These are phyloP conservation scores for Neomonachus schauinslandi DNA, from an alignment of 2,113 vertebrate species.

Conservation along the genomic window DNA sequence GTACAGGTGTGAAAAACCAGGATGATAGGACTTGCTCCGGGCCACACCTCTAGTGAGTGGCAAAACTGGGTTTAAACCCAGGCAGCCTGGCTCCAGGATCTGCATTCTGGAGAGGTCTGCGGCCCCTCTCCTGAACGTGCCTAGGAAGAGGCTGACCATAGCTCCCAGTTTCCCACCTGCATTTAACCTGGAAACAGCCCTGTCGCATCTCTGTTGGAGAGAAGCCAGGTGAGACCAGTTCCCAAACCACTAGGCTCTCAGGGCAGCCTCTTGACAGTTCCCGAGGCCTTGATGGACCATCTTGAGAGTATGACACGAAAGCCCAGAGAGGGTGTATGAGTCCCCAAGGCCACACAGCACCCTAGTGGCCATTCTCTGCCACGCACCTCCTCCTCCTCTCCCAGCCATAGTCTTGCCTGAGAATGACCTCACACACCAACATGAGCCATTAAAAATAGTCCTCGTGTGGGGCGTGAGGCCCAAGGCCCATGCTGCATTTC, in stretches of 20 bases:
- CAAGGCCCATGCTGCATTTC: background rate
- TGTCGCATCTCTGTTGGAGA: too few relatives aligned
- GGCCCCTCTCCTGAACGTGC: background rate
- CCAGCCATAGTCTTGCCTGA: background rate
- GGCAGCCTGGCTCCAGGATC: background rate
- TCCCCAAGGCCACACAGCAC: background rate
- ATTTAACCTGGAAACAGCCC: background rate
- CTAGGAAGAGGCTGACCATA: background rate
- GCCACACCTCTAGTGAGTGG: background rate
- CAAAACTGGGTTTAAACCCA: background rate
- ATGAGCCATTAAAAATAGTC: background rate
- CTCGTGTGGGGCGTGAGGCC: background rate
- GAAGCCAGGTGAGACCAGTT: background rate
- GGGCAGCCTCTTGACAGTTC: background rate
- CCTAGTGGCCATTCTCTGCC: fast-evolving
- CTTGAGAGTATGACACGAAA: background rate
- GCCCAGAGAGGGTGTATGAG: background rate
- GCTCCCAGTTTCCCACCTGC: background rate
- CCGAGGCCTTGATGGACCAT: background rate
- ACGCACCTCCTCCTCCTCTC: background rate
- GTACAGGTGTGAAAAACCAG: background rate
- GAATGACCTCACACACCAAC: constrained; percentile 16
- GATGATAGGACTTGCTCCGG: background rate
- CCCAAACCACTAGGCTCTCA: background rate
- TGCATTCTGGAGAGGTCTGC: background rate